Evolutionary conservation across 1,140 invertebrate species (phyloP).

Genomic region (Tetranychus cinnabarinus): DNA sequence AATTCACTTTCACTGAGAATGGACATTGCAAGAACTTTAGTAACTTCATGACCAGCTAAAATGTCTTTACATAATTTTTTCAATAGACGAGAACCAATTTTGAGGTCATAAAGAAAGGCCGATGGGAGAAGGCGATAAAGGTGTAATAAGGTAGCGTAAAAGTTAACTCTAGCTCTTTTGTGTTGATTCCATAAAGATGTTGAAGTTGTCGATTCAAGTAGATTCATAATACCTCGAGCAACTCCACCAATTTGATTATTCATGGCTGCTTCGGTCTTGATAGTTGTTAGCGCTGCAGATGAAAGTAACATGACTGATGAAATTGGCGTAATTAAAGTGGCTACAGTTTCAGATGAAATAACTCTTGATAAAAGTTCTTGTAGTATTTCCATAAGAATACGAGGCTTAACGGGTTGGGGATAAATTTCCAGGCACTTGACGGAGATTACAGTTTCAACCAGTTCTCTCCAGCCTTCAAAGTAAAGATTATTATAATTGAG

Average conservation of each 20-base stretch:
- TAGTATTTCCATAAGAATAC: slow-evolving; percentile 7
- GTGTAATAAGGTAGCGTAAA: slow-evolving; percentile 7
- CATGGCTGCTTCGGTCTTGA: not conserved
- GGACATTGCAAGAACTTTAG: slow-evolving; percentile 9
- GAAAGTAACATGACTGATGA: slow-evolving; percentile 8
- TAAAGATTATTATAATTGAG: slow-evolving; percentile 5
- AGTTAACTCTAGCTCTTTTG: slow-evolving; percentile 9
- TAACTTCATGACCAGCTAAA: slow-evolving; percentile 9
- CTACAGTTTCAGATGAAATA: not conserved
- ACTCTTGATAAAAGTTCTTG: slow-evolving; percentile 4
- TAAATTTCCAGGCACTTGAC: slow-evolving; percentile 5
- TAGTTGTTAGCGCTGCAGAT: not conserved
- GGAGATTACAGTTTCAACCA: slow-evolving; percentile 5
- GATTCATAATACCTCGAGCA: slow-evolving; percentile 4
- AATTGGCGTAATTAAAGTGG: slow-evolving; percentile 3
- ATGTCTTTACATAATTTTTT: slow-evolving; percentile 10
- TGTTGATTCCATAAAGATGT: slow-evolving; percentile 2
- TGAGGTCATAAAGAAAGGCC: slow-evolving; percentile 3
- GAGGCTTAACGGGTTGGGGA: not conserved
- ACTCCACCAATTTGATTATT: slow-evolving; percentile 1
- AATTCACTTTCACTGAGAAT: slow-evolving; percentile 8
- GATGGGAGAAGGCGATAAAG: slow-evolving; percentile 4
- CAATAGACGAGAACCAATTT: slow-evolving; percentile 4
- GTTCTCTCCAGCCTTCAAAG: slow-evolving; percentile 10
- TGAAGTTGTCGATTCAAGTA: slow-evolving; percentile 5